Evolutionary conservation across 2,888 invertebrate genomes (phyloP), one percentile per base, ranked within the genome.

Genomic region (Aphidoletes aphidimyza): DNA sequence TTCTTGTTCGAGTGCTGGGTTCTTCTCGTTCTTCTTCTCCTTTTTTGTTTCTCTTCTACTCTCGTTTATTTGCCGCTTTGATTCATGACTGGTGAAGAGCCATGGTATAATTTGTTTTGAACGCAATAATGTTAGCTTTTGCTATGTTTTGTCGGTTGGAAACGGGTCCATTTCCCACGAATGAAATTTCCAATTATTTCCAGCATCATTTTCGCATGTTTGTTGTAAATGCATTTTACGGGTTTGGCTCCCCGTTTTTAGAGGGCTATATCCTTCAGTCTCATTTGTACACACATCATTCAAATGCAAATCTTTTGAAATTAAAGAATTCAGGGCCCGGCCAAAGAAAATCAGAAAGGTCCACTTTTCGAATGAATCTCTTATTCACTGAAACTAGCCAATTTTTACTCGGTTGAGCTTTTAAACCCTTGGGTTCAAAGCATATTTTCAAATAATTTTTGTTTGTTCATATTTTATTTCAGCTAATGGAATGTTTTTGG

Each of bases 141-240:
- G 0, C 22, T 54, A 54, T 54, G 22, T 26, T 2, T 42, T 42
- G n/a, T 26, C 14, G 30, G 14, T 5, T 69, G 14, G 11, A 17
- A 69, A 17, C 34, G 14, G 69, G 69, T 30, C 69, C 9, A 6
- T 69, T 30, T 69, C 69, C n/a, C 3, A 69, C 69, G 69, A n/a
- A 17, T 69, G 34, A 69, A 69, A 69, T 30, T n/a, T 69, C 69
- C 69, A 69, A 69, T 69, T 69, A 69, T 69, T 69, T 69, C 69
- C 69, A 69, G 69, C 69, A 69, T 69, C n/a, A n/a, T n/a, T n/a
- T 69, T 34, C 69, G 69, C n/a, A n/a, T n/a, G n/a, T 30, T 69
- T 69, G 26, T 30, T 69, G 26, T 69, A 30, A 34, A 34, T 34
- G 69, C 69, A 69, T 30, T 69, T 69, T 42, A 42, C 42, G 42